Evolutionary conservation across 37 sponge, comb jelly and placozoan species (phyloP).

Genomic region (Hexactinellida sp.): DNA sequence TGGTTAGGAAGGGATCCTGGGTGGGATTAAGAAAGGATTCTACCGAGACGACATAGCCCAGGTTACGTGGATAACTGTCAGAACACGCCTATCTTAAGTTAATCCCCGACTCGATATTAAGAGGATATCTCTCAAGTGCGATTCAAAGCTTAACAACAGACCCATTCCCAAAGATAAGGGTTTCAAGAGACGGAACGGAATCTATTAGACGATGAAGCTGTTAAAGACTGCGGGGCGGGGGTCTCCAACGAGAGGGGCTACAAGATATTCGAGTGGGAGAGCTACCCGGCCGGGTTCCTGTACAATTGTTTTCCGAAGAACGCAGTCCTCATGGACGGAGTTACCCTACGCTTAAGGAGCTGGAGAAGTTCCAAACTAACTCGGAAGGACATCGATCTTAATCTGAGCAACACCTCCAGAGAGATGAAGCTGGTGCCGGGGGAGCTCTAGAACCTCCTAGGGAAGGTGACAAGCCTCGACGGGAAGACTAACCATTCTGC

Average conservation of each 20-base stretch:
- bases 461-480: conserved; percentile 62
- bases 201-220: conserved; percentile 63
- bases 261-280: conserved; percentile 70
- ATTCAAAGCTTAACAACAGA: background rate
- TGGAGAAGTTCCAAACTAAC: conserved; percentile 83
- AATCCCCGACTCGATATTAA: conserved; percentile 77
- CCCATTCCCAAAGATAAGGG: background rate
- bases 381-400: conserved; percentile 68
- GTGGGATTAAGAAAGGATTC: conserved; percentile 83
- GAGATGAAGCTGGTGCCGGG: conserved; percentile 52
- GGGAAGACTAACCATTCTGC: conserved; percentile 59
- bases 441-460: conserved; percentile 71
- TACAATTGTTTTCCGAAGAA: conserved; percentile 77
- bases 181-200: conserved; percentile 52
- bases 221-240: conserved; percentile 67
- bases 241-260: conserved; percentile 70
- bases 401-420: background rate
- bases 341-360: conserved; percentile 76
- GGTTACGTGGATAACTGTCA: conserved; percentile 70
- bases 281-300: conserved; percentile 82
- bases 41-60: conserved; percentile 89
- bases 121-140: background rate
- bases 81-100: conserved; percentile 62
- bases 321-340: conserved; percentile 84
- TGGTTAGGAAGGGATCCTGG: conserved; percentile 71